phyloP scores from a whole-genome alignment of 1,140 invertebrate genomes.

The Uloborus diversus region DNA sequence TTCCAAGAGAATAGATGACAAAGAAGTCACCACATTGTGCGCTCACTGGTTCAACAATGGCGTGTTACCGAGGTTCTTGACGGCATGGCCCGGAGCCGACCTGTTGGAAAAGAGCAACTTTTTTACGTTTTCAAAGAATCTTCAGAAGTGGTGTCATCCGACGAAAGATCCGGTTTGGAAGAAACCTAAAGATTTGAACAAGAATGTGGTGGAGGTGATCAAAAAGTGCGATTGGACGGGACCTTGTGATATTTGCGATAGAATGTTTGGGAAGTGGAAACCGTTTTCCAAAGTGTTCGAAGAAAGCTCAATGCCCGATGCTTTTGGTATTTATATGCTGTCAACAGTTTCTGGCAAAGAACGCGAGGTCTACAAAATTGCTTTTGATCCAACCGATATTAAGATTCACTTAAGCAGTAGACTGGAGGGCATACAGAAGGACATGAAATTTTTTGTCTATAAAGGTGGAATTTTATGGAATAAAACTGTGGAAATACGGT shows the following conservation, averaged over 20 bases:
- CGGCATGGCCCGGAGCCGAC: neutral
- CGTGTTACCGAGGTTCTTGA: neutral
- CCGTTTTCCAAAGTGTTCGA: neutral
- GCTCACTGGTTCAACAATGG: constrained; percentile 45
- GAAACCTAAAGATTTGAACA: neutral
- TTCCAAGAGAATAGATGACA: constrained; percentile 7
- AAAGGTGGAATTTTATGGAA: too few species aligned
- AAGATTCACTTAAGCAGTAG: neutral
- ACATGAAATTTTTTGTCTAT: too few species aligned
- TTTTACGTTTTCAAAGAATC: constrained; percentile 1
- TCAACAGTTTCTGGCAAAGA: neutral
- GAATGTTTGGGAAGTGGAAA: constrained; percentile 1
- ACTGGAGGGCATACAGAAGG: neutral
- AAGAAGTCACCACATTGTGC: constrained; percentile 9
- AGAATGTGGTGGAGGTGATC: constrained; percentile 10
- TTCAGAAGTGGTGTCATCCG: constrained; percentile 43
- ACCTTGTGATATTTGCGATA: constrained; percentile 20
- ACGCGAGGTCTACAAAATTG: neutral
- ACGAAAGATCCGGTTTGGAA: constrained; percentile 21
- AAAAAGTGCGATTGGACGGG: neutral
- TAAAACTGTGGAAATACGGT: neutral
- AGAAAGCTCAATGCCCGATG: neutral
- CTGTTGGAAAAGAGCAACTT: neutral
- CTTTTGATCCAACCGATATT: neutral
- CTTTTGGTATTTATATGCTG: neutral